Conservation (phyloP, 2,797 vertebrate genomes). For the Erithacus rubecula region DNA sequence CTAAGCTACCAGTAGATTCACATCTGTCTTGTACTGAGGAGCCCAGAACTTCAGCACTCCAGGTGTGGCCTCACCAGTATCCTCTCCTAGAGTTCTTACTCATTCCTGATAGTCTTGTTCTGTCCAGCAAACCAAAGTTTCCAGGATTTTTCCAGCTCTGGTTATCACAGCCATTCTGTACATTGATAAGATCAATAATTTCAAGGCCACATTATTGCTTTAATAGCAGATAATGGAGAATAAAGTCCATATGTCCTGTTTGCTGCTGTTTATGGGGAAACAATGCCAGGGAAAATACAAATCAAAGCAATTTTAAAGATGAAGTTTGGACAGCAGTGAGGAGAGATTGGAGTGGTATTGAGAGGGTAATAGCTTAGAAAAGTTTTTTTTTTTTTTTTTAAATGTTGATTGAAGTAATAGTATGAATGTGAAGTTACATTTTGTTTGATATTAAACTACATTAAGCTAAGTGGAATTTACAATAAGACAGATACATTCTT, state of each 20-base stretch:
- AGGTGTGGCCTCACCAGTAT: not conserved
- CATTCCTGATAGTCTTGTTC: not conserved
- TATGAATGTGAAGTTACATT: not conserved
- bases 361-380: not conserved
- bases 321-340: not conserved
- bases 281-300: not conserved
- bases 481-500: not conserved
- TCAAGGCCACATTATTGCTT: not conserved
- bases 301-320: not conserved
- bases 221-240: not conserved
- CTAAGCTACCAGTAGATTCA: not conserved
- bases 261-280: not conserved
- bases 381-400: not conserved
- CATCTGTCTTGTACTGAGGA: not conserved
- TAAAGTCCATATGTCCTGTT: accelerated
- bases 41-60: not conserved
- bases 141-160: not conserved
- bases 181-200: not conserved
- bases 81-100: not conserved
- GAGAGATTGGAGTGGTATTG: not conserved
- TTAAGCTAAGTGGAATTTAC: not conserved
- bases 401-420: not conserved
- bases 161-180: not conserved
- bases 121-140: not conserved
- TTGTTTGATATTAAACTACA: not conserved